These are phyloP conservation scores for Xiphorhynchus erythropygius DNA, from an alignment of 2,797 vertebrate species.

Conservation along the genomic window DNA sequence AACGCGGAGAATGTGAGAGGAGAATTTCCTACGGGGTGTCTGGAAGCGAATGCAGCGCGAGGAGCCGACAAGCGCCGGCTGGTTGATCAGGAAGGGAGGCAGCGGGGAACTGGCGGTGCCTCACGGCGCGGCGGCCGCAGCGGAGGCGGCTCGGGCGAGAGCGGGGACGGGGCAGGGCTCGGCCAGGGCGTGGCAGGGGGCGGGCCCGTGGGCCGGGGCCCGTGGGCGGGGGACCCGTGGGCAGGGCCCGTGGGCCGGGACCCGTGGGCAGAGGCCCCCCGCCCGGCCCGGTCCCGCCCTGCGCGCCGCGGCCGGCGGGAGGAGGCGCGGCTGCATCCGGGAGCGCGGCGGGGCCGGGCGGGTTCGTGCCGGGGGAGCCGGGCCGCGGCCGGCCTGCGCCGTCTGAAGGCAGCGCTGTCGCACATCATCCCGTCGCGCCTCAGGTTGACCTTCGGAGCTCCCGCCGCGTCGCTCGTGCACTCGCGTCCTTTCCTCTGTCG, in stretches of 20 bases:
- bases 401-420: accelerated
- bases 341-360: accelerated
- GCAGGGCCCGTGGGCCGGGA: no score
- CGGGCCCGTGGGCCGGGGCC: no score
- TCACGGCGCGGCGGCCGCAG: accelerated
- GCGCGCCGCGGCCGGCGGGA: accelerated
- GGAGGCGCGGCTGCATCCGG: accelerated
- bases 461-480: accelerated
- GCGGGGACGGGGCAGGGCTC: background rate
- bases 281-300: no score
- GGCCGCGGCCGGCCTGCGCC: accelerated
- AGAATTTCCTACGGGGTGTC: accelerated
- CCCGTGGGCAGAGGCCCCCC: no score
- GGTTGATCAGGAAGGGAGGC: accelerated
- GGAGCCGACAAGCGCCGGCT: no score
- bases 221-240: no score
- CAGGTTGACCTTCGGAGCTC: background rate
- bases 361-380: background rate
- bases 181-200: no score
- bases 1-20: background rate
- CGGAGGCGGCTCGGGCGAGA: background rate
- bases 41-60: accelerated
- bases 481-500: background rate
- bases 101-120: accelerated
- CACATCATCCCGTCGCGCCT: background rate